Conservation (phyloP, 2,797 vertebrate genomes). For the Bovichtus diacanthus region DNA sequence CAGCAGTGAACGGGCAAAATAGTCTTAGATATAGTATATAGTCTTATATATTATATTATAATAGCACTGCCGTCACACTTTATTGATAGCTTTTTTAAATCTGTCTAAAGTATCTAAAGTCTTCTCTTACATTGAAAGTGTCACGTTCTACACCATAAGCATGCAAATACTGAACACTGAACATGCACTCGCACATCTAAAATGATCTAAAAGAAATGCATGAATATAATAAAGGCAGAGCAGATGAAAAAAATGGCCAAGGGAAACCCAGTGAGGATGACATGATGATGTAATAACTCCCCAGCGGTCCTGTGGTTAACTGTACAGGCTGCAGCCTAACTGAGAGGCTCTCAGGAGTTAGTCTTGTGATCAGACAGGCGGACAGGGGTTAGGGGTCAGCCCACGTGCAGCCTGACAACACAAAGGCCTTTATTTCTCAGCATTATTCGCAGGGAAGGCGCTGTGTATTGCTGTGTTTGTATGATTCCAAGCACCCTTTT, state of each 20-base stretch:
- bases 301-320: constrained; percentile 4
- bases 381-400: constrained; percentile 75
- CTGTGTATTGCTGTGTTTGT: constrained; percentile 72
- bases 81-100: not conserved
- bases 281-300: constrained; percentile 11
- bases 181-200: constrained; percentile 7
- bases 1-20: constrained; percentile 15
- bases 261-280: constrained; percentile 24
- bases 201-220: not conserved
- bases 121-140: not conserved
- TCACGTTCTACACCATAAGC: not conserved
- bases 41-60: too few species aligned
- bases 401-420: constrained; percentile 74
- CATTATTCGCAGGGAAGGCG: constrained; percentile 75
- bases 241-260: not conserved
- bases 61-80: not conserved
- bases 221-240: not conserved
- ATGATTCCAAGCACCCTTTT: constrained; percentile 74
- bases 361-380: constrained; percentile 77
- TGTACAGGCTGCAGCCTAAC: constrained; percentile 31
- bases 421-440: constrained; percentile 76
- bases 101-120: not conserved
- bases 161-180: constrained; percentile 27
- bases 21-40: too few species aligned
- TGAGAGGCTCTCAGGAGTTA: constrained; percentile 59